Percentiles rank a stretch among this genome's conserved stretches.
Conservation (phyloP, 2,888 invertebrate genomes). For the Norana najaformis region DNA sequence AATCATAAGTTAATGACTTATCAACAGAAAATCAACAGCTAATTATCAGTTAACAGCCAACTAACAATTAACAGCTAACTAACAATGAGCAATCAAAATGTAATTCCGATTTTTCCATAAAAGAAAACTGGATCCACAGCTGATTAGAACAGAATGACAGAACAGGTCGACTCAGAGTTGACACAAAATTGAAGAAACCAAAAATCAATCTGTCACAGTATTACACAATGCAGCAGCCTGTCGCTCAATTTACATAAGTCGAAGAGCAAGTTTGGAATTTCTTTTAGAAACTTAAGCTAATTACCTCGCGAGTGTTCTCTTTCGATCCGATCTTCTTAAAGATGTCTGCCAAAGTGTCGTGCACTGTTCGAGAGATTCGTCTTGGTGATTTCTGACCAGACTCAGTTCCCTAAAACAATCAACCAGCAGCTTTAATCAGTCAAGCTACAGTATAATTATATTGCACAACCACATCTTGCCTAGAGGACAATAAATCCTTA, state of each 20-base stretch:
- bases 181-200: neutral
- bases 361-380: conserved; percentile 77
- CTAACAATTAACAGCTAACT: neutral
- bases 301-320: conserved; percentile 73
- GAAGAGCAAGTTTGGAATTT: neutral
- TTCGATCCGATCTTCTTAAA: conserved; percentile 87
- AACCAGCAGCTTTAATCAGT: neutral
- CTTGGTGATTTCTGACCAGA: conserved; percentile 26
- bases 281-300: neutral
- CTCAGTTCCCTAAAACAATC: conserved; percentile 22
- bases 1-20: neutral
- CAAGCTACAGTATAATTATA: neutral
- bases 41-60: neutral
- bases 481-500: neutral
- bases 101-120: neutral
- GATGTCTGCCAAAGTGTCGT: conserved; percentile 83
- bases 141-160: neutral
- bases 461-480: neutral
- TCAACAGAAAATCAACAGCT: neutral
- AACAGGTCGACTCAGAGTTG: too few relatives aligned
- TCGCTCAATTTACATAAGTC: neutral
- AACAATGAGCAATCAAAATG: neutral
- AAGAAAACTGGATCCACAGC: neutral
- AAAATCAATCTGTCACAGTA: neutral
- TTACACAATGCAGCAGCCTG: neutral